These are phyloP conservation scores for Euproctis similis DNA, from an alignment of 2,888 invertebrate genomes.

Conservation along the genomic window DNA sequence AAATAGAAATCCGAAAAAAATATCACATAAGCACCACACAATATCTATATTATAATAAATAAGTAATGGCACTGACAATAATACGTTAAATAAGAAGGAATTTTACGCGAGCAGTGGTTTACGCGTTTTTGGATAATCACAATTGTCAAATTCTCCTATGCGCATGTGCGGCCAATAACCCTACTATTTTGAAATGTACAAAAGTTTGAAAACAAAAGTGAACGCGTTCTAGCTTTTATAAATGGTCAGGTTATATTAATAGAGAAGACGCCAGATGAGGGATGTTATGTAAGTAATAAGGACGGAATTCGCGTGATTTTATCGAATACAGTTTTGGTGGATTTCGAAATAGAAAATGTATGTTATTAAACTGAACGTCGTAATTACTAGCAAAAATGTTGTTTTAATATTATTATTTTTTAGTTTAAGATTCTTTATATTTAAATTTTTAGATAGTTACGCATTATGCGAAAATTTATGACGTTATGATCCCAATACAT, in stretches of 20 bases:
- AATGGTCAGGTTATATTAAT: constrained; percentile 3
- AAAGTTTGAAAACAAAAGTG: constrained; percentile 15
- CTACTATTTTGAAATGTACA: constrained; percentile 19
- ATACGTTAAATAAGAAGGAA: constrained; percentile 6
- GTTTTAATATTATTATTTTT: too few species aligned
- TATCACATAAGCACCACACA: constrained; percentile 2
- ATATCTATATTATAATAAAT: constrained; percentile 4
- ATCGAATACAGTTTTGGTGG: too few species aligned
- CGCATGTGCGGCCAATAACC: constrained; percentile 40
- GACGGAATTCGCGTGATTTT: not conserved
- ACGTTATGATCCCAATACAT: too few species aligned
- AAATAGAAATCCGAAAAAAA: not conserved
- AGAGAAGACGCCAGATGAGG: too few species aligned
- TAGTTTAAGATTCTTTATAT: too few species aligned
- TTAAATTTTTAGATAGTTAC: too few species aligned
- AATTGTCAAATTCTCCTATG: constrained; percentile 17
- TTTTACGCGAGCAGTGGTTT: constrained; percentile 1
- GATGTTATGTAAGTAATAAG: constrained; percentile 23
- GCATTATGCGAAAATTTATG: too few species aligned
- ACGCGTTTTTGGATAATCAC: constrained; percentile 10
- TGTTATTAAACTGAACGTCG: too few species aligned
- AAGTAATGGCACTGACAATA: constrained; percentile 2
- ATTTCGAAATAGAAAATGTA: too few species aligned
- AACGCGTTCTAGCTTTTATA: constrained; percentile 11
- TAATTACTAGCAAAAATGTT: too few species aligned